Evolutionary conservation across 37 sponge, comb jelly and placozoan species (phyloP), one percentile per base, ranked within the genome.

Genomic region (Agelas oroides): DNA sequence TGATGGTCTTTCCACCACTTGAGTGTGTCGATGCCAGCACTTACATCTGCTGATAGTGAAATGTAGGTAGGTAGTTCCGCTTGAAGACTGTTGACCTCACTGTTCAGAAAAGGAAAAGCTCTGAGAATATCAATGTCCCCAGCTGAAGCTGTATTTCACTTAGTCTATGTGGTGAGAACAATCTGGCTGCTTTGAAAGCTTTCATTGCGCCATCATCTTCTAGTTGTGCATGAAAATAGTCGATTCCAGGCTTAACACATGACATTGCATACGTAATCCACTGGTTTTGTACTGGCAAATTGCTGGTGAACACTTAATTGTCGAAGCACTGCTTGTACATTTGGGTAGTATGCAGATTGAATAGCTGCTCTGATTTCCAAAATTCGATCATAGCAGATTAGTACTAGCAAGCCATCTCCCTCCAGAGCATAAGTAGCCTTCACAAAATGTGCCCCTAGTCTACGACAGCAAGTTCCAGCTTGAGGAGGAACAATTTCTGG

Each of bases 151-250:
- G 65, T 30, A 64, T 64, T 64, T 64, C 65, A 19, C 65, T 64
- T 11, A 64, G n/a, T 71, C 46, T 71, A 31, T 71, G 39, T 30
- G 76, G 76, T 35, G 32, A 35, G 30, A 75, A 75, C 11, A 78
- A 65, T 37, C 79, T 12, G 25, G 76, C 57, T 75, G 76, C 76
- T 56, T 75, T 75, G 30, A 75, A 75, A 57, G 76, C 76, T 53
- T 27, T 56, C 32, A 75, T 27, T 21, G 28, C 23, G 25, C 32
- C 59, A 28, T 57, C 59, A 11, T 28, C 32, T 12, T 13, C 21
- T 40, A 71, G 72, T 12, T 71, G 20, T 15, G 39, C 46, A 40
- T 71, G 12, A 20, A 71, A 71, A 71, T 71, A 71, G 58, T 53
- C 30, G 16, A 75, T 57, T 53, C 34, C 59, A 32, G 59, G 59